Base-by-base conservation (phyloP, 2,888 invertebrate species). In the Steinernema hermaphroditum region DNA sequence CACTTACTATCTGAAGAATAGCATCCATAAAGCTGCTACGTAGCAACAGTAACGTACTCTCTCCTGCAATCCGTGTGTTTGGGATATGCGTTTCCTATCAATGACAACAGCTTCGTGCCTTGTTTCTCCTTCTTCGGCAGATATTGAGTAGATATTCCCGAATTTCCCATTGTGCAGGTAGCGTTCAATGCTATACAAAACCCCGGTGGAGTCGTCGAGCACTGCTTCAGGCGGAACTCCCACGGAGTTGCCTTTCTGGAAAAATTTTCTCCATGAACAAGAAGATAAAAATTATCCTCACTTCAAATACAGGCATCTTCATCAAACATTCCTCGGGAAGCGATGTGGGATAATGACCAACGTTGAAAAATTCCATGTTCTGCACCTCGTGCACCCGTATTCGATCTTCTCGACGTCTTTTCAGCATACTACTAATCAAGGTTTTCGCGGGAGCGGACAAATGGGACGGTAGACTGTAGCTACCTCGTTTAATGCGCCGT, bases 331-430 rank as follows among this genome's bases (percentile, higher is more conserved):
- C 46, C 16, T 4, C 8, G 4, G 22, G 46, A 22, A 54, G 6
- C 2, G 54, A 54, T 8, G n/a, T 54, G 6, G 54, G 54, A 54
- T 54, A 54, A 54, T 24, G 6, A 14, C 62, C 62, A 1, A 32
- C 32, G 19, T 62, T 62, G 34, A 62, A 62, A 32, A 62, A 62
- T 29, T 62, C 62, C 19, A 32, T 62, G 19, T 32, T 16, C 2
- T 62, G 62, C 1, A 62, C 62, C 19, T 62, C 62, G 62, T 62
- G 62, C 16, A 62, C 19, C 4, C 62, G 62, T 12, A 62, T 14
- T 1, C 62, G 62, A 9, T 34, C 29, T 62, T 29, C 62, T 9
- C 16, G 62, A n/a, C 27, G 2, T 27, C 24, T 22, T 2, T 62
- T 9, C 29, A 62, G 32, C 62, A 62, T 32, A 27, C 19, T 19